Evolutionary conservation across 2,888 invertebrate species (phyloP).

Genomic region (Venusia cambrica): DNA sequence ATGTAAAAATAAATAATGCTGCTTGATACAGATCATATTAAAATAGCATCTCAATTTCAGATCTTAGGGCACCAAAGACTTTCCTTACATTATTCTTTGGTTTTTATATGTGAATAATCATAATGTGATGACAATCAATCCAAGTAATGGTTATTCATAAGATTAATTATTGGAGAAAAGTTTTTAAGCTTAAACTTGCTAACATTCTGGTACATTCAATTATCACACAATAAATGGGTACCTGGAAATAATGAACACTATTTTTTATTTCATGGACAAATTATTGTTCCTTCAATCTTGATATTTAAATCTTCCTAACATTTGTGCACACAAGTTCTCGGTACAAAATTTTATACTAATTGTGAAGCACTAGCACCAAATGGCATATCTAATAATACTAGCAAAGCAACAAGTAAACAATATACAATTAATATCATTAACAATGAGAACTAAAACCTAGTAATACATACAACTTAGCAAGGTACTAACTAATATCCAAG

Average conservation of each 20-base stretch:
- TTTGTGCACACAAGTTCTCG: constrained; percentile 49
- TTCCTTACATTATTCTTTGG: constrained; percentile 29
- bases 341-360: constrained; percentile 56
- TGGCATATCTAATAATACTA: constrained; percentile 51
- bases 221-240: constrained; percentile 8
- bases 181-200: constrained; percentile 3
- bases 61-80: constrained; percentile 38
- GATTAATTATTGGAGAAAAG: constrained; percentile 3
- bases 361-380: constrained; percentile 68
- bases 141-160: constrained; percentile 5
- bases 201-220: constrained; percentile 6
- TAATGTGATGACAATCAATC: constrained; percentile 9
- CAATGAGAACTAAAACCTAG: no score
- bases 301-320: no score
- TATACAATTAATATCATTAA: constrained; percentile 24
- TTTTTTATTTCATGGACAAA: no score
- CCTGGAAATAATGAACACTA: no score
- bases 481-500: background rate
- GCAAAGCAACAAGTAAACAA: constrained; percentile 47
- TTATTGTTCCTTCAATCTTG: no score
- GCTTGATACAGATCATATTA: constrained; percentile 43
- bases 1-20: constrained; percentile 53
- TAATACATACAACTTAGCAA: no score
- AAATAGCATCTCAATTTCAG: constrained; percentile 43
- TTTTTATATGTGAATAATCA: constrained; percentile 12